Base-by-base conservation (phyloP, 2,797 vertebrate genomes). In the Microctenopoma stevenorrisi region DNA sequence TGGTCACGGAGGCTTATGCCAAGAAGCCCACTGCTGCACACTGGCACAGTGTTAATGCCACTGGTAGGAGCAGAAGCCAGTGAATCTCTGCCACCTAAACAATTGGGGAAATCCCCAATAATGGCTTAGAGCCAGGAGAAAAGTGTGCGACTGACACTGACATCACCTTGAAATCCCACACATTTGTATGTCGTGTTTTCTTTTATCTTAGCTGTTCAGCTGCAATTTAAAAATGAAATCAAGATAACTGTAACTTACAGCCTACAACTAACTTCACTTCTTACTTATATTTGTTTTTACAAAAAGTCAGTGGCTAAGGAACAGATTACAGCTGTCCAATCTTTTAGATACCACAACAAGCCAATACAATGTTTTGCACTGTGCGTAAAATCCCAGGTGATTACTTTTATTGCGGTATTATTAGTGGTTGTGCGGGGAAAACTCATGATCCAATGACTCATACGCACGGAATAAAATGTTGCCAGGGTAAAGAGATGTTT, bases 41-140 rank as follows among this genome's bases (percentile, higher is more conserved):
- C 10, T 74, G 74, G 77, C 66, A 68, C 40, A 40, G 55, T 18
- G 43, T 79, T 54, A 58, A 72, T 33, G 50, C 40, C 38, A 46
- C 63, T 75, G 62, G 61, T 60, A 28, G 18, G 16, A 25, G 48
- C 68, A 75, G 42, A 66, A 57, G 44, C 66, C 40, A 43, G n/a
- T 43, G 56, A 78, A 63, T 40, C 55, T 62, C 57, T 46, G 33
- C 16, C 68, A 54, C 40, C 49, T 59, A 49, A 72, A 84, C 74
- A 72, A 73, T 65, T 38, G 40, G 66, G 82, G 74, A 75, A 79
- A 86, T 73, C 69, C 64, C 64, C 46, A 69, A 60, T 47, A 66
- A 67, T 58, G 68, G 66, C 54, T 74, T 48, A 16, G 28, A 18
- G 55, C 50, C 54, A 72, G 54, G 69, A 25, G 10, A 68, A 68